Evolutionary conservation across 2,888 invertebrate genomes (phyloP), one percentile per base, ranked within the genome.

Genomic region (Adelphocoris suturalis): DNA sequence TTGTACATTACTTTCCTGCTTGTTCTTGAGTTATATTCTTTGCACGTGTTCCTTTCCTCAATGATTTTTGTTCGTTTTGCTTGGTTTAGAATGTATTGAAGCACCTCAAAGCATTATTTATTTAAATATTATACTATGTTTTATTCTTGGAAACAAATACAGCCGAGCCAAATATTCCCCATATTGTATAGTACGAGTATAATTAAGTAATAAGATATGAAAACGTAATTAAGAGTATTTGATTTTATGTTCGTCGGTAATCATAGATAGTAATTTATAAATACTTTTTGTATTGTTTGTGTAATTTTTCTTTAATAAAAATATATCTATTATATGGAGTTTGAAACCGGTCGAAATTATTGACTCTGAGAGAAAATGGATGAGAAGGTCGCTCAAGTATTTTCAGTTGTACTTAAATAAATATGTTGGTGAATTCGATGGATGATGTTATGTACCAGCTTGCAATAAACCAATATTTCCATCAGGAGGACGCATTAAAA

Each of bases 81-180:
- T 23, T 68, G 23, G 23, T 68, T 68, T 68, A 68, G 23, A 11
- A 23, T 19, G 19, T 68, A 68, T 68, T 68, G 47, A 82, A 82
- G 82, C 82, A 82, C 82, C 52, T 23, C 68, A 68, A 68, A 5
- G 68, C 82, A 82, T 47, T 82, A 82, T 82, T 52, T 82, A 47
- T 27, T 52, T 27, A 52, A 82, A 52, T 82, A 82, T 52, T 52
- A 23, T 47, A 4, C 23, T 48, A 23, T 68, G 12, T 12, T 52
- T 82, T 46, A n/a, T 52, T 82, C 48, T 19, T 47, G 19, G 27
- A 52, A 46, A 82, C 5, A 48, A 82, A 82, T 82, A 48, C 82
- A 82, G 82, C 82, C 82, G 82, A 82, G 82, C 82, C 82, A 82
- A 82, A 82, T 52, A 82, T 82, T 82, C 82, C 52, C 82, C 47